Conservation (phyloP, 1,140 invertebrate genomes). For the Trinorchestia longiramus region DNA sequence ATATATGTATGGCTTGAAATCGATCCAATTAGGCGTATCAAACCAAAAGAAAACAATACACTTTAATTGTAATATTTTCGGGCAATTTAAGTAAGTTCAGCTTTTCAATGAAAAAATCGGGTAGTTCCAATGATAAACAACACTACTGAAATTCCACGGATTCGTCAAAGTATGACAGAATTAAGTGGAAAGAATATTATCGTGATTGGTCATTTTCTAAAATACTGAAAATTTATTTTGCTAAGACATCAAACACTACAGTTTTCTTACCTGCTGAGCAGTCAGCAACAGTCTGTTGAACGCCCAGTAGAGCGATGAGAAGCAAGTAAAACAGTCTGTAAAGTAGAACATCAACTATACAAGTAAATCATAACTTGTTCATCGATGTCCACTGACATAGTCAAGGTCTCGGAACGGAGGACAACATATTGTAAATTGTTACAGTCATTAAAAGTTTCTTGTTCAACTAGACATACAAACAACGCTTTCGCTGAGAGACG, state of each 20-base stretch:
- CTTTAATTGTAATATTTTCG: too few species aligned
- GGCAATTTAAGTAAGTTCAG: neutral
- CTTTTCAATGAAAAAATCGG: neutral
- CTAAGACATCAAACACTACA: neutral
- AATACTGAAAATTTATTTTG: too few species aligned
- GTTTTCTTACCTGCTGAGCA: neutral
- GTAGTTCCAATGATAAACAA: too few species aligned
- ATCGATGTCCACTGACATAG: neutral
- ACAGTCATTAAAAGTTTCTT: neutral
- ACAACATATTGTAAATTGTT: neutral
- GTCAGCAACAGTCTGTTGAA: neutral
- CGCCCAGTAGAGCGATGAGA: neutral
- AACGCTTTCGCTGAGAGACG: neutral
- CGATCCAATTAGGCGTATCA: too few species aligned
- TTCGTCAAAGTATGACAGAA: too few species aligned
- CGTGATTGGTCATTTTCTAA: too few species aligned
- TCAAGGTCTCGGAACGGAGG: neutral
- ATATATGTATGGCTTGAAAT: too few species aligned
- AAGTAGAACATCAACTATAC: neutral
- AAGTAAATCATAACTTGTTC: neutral
- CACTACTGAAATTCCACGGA: too few species aligned
- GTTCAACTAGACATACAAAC: neutral
- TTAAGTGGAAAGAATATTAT: neutral
- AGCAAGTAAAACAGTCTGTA: neutral
- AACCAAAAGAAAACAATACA: too few species aligned